phyloP scores from a whole-genome alignment of 2,113 vertebrate genomes.

The Hydropotes inermis region DNA sequence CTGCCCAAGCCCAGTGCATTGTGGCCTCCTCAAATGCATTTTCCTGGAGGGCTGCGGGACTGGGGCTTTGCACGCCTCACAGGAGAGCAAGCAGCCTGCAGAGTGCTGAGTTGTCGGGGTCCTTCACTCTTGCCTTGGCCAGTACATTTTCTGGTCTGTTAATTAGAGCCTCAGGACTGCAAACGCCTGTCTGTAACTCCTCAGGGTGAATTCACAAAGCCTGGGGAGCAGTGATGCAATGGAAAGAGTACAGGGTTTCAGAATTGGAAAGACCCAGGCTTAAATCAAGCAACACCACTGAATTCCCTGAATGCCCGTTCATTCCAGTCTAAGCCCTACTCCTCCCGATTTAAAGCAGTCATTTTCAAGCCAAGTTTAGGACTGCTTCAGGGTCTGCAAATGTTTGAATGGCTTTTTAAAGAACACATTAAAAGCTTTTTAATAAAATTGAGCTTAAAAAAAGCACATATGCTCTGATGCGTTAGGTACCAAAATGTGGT shows the following conservation, averaged over 20 bases:
- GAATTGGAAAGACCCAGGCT: slow-evolving; percentile 53
- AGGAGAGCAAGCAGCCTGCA: neutral
- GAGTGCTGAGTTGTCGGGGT: neutral
- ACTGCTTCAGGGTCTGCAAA: slow-evolving; percentile 31
- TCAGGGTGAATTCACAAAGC: slow-evolving; percentile 33
- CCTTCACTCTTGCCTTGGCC: neutral
- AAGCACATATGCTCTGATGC: neutral
- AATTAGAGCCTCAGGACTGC: slow-evolving; percentile 52
- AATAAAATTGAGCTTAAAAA: slow-evolving; percentile 51
- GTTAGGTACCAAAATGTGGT: neutral
- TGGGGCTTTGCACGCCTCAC: neutral
- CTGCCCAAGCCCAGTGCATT: neutral
- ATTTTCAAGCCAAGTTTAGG: slow-evolving; percentile 43
- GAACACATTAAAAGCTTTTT: slow-evolving; percentile 14
- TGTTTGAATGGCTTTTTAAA: slow-evolving; percentile 5
- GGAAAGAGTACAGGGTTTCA: slow-evolving; percentile 51
- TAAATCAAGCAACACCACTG: slow-evolving; percentile 59
- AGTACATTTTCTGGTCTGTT: slow-evolving; percentile 57
- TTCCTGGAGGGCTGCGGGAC: neutral
- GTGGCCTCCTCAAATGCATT: neutral
- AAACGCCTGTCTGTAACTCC: slow-evolving; percentile 49
- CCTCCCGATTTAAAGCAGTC: slow-evolving; percentile 1
- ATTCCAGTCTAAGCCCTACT: slow-evolving; percentile 22
- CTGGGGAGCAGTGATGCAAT: slow-evolving; percentile 51
- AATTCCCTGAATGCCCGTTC: slow-evolving; percentile 59